Conservation (phyloP, 2,797 vertebrate genomes). For the Mus caroli region DNA sequence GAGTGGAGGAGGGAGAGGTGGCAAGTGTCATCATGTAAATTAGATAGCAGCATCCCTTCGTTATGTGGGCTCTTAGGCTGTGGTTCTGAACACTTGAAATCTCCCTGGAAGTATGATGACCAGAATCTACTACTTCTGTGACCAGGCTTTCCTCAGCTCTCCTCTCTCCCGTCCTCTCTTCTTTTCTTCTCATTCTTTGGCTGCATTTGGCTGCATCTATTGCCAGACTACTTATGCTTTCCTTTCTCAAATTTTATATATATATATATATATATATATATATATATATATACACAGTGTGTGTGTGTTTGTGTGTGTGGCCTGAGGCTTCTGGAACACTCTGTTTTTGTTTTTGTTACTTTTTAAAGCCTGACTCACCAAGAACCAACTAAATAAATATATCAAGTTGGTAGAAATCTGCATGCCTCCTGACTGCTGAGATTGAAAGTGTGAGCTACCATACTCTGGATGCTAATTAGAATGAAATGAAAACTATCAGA, state of each 20-base stretch:
- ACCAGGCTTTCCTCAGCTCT: neutral
- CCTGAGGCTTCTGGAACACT: neutral
- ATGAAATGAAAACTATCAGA: neutral
- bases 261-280: no score
- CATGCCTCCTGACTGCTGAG: neutral
- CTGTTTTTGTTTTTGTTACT: neutral
- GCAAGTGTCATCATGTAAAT: neutral
- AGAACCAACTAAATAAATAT: neutral
- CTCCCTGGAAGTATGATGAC: neutral
- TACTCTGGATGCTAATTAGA: no score
- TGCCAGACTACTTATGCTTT: neutral
- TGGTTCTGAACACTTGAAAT: neutral
- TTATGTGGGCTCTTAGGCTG: no score
- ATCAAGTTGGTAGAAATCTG: neutral
- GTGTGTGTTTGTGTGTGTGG: no score
- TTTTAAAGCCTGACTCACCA: neutral
- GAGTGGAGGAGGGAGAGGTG: no score
- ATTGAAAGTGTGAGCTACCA: neutral
- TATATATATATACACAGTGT: no score
- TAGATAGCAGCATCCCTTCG: accelerated
- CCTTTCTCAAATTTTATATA: neutral
- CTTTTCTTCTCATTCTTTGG: neutral
- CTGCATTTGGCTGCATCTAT: neutral
- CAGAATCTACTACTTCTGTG: neutral
- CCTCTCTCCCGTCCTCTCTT: neutral